phyloP scores from a whole-genome alignment of 1,140 invertebrate species.

The Colletes latitarsis region DNA sequence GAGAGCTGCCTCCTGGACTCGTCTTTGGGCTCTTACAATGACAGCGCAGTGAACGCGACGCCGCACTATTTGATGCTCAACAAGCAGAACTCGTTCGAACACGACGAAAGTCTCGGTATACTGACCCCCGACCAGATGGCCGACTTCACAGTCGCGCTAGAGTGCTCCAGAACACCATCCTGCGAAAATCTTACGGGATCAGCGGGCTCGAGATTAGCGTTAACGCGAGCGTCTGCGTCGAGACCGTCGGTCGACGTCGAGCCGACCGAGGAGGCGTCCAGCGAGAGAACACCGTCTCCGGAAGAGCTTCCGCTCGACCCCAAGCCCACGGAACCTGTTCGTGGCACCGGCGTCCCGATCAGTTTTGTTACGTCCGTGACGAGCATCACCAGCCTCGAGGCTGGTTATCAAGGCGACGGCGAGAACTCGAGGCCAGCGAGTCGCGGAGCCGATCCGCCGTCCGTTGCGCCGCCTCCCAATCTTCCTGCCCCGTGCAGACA shows the following conservation, averaged over 20 bases:
- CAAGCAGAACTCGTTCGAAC: slow-evolving; percentile 88
- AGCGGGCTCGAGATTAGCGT: slow-evolving; percentile 58
- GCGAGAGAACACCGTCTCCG: slow-evolving; percentile 89
- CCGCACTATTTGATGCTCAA: slow-evolving; percentile 81
- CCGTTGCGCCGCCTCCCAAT: slow-evolving; percentile 75
- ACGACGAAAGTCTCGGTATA: slow-evolving; percentile 91
- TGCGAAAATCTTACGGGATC: slow-evolving; percentile 76
- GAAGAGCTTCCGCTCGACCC: slow-evolving; percentile 91
- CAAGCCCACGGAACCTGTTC: slow-evolving; percentile 66
- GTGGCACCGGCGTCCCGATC: slow-evolving; percentile 74
- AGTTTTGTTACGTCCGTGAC: slow-evolving; percentile 92
- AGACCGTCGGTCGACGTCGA: slow-evolving; percentile 67
- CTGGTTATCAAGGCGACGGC: slow-evolving; percentile 92
- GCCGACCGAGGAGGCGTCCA: slow-evolving; percentile 73
- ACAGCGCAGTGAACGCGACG: slow-evolving; percentile 73
- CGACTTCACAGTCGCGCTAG: slow-evolving; percentile 84
- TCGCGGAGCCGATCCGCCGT: slow-evolving; percentile 87
- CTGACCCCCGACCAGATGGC: slow-evolving; percentile 93
- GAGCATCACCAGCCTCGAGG: slow-evolving; percentile 92
- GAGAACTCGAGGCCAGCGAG: slow-evolving; percentile 91
- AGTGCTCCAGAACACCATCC: slow-evolving; percentile 83
- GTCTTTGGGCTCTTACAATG: slow-evolving; percentile 61
- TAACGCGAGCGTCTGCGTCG: slow-evolving; percentile 66
- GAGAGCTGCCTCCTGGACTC: slow-evolving; percentile 68
- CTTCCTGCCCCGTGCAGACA: slow-evolving; percentile 80